phyloP scores from a whole-genome alignment of 2,888 invertebrate species.

The Rhopalosiphum nymphaeae region DNA sequence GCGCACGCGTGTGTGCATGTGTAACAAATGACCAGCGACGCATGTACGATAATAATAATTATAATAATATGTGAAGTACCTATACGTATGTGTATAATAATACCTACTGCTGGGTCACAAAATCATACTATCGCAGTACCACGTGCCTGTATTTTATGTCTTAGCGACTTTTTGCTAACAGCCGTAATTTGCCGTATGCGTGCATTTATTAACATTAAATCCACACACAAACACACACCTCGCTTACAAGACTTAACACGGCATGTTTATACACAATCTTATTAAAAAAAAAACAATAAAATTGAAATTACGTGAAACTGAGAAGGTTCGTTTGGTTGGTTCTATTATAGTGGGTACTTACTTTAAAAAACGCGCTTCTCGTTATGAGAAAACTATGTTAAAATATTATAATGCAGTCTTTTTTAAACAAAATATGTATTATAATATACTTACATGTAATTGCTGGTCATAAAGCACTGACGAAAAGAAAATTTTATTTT shows the following conservation, averaged over 20 bases:
- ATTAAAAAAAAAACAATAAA: neutral
- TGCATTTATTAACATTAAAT: neutral
- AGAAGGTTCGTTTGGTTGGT: neutral
- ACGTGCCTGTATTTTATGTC: neutral
- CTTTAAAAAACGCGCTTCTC: neutral
- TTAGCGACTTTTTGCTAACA: neutral
- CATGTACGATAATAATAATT: neutral
- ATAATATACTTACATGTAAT: neutral
- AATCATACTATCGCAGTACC: neutral
- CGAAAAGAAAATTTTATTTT: neutral
- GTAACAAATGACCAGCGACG: slow-evolving; percentile 36
- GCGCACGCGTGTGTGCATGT: neutral
- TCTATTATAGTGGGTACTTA: no score
- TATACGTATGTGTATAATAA: neutral
- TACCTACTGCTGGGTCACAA: neutral
- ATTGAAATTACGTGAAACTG: neutral
- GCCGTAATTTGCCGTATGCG: neutral
- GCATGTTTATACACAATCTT: no score
- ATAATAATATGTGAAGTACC: neutral
- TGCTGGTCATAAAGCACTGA: neutral
- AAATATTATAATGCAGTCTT: neutral
- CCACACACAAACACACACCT: neutral
- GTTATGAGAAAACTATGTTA: neutral
- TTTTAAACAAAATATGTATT: neutral
- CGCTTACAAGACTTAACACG: neutral